phyloP scores from a whole-genome alignment of 2,888 invertebrate species.

The Ypsolopha sequella region DNA sequence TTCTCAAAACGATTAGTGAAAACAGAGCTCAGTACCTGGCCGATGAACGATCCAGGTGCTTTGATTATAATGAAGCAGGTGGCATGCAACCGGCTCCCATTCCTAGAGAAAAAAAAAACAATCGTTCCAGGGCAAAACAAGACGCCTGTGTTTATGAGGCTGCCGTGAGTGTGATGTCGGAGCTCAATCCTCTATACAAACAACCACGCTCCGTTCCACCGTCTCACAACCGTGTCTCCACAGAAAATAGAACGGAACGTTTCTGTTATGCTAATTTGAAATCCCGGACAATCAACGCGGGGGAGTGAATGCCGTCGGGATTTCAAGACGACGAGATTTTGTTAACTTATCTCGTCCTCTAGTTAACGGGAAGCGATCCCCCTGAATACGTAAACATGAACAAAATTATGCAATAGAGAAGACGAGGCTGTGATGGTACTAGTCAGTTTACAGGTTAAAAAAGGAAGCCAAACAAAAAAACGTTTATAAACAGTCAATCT shows the following conservation, averaged over 20 bases:
- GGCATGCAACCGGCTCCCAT: not conserved
- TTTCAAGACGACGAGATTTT: conserved; percentile 57
- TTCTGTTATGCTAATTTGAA: conserved; percentile 59
- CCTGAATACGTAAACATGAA: conserved; percentile 63
- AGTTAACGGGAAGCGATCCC: conserved; percentile 55
- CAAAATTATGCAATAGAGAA: conserved; percentile 55
- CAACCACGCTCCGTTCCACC: conserved; percentile 29
- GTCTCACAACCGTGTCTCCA: conserved; percentile 21
- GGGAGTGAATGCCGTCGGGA: conserved; percentile 48
- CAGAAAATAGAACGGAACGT: conserved; percentile 23
- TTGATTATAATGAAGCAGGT: not conserved
- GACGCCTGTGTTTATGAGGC: conserved; percentile 36
- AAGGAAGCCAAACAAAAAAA: too few relatives aligned
- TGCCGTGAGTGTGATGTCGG: conserved; percentile 30
- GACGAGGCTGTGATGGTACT: conserved; percentile 52
- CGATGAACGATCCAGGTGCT: not conserved
- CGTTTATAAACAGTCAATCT: too few relatives aligned
- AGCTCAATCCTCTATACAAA: conserved; percentile 47
- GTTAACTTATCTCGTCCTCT: conserved; percentile 65
- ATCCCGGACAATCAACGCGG: conserved; percentile 60
- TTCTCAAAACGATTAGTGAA: too few relatives aligned
- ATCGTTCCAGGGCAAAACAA: conserved; percentile 18
- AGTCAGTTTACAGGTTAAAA: too few relatives aligned
- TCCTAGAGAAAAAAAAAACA: conserved; percentile 12
- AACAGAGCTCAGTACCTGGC: too few relatives aligned